A percentile compares a stretch with the other conserved stretches of the same genome.
Conservation (phyloP, 1,140 invertebrate genomes). For the Eufriesea mexicana region DNA sequence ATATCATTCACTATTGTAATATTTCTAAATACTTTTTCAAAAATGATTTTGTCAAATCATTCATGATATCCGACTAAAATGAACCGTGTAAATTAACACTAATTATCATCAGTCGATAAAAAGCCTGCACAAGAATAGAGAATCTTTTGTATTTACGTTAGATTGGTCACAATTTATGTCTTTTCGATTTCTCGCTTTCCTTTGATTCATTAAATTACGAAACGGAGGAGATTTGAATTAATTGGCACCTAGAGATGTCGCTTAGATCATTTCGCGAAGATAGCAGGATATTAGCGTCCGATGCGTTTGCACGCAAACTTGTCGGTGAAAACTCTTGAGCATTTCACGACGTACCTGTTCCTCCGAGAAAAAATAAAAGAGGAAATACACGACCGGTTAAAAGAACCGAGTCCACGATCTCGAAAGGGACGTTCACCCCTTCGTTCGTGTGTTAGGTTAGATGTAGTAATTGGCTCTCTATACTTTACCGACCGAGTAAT, state of each 20-base stretch:
- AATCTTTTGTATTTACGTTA: no score
- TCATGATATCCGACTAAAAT: no score
- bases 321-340: neutral
- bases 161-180: no score
- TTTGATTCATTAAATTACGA: neutral
- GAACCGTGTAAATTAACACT: no score
- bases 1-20: no score
- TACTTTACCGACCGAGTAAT: no score
- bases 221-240: neutral
- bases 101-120: no score
- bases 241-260: neutral
- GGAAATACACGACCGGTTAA: conserved; percentile 36
- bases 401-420: conserved; percentile 28
- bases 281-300: neutral
- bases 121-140: no score
- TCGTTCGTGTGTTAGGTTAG: neutral
- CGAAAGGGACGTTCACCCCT: neutral
- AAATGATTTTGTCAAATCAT: no score
- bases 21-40: no score
- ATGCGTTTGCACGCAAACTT: neutral
- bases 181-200: no score
- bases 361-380: conserved; percentile 11
- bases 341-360: conserved; percentile 38
- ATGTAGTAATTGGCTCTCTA: neutral
- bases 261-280: neutral